These are phyloP conservation scores for Engystomops pustulosus DNA, from an alignment of 2,113 vertebrate genomes.

Conservation along the genomic window DNA sequence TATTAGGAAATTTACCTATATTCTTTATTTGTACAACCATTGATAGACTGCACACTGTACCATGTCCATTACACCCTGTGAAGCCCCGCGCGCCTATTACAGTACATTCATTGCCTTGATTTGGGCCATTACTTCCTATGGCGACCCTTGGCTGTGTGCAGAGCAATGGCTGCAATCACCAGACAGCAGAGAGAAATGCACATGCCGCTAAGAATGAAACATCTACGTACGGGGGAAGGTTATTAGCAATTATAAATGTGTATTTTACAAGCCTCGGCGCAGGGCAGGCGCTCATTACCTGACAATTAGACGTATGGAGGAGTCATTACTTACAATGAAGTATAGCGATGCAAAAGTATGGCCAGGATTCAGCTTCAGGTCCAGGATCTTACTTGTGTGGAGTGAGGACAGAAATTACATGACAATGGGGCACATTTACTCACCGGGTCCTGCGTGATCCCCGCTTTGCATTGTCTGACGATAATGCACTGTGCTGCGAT, in stretches of 20 bases:
- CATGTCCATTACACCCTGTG: background rate
- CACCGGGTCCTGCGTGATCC: too few species aligned
- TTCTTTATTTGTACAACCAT: too few species aligned
- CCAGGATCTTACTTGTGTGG: too few species aligned
- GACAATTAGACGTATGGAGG: constrained; percentile 33
- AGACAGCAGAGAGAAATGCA: background rate
- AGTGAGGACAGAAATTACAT: too few species aligned
- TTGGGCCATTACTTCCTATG: background rate
- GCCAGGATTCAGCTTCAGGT: background rate
- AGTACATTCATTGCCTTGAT: background rate
- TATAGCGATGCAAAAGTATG: background rate
- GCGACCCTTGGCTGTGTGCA: background rate
- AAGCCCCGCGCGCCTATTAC: too few species aligned
- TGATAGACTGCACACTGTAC: too few species aligned
- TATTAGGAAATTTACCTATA: too few species aligned
- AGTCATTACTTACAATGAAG: constrained; percentile 19
- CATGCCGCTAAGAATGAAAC: background rate
- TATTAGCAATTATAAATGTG: constrained; percentile 26
- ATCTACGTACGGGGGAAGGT: background rate
- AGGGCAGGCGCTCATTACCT: background rate
- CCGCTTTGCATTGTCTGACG: too few species aligned
- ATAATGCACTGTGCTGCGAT: too few species aligned
- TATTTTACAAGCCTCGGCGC: constrained; percentile 8
- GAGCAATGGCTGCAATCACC: background rate
- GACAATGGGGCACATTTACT: too few species aligned